Evolutionary conservation across 1,140 invertebrate genomes (phyloP).

Genomic region (Lordiphosa collinella): DNA sequence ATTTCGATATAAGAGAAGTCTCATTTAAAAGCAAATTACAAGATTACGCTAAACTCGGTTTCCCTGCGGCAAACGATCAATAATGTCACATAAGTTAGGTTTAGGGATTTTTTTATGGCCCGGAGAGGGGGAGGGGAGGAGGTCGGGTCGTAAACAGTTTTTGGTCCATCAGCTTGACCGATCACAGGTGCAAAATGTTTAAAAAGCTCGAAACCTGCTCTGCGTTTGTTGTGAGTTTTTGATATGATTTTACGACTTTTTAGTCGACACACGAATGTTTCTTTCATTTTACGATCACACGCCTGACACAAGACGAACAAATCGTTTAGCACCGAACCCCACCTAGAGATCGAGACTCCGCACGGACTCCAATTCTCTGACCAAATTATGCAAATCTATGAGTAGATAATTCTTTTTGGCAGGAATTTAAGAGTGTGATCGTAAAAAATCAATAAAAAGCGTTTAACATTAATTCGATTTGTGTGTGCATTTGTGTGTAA

Average conservation of each 20-base stretch:
- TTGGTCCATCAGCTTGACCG: constrained; percentile 6
- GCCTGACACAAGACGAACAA: constrained; percentile 45
- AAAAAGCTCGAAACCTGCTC: constrained; percentile 25
- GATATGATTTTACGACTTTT: constrained; percentile 67
- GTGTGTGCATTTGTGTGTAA: constrained; percentile 9
- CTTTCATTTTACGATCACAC: constrained; percentile 64
- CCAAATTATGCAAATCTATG: constrained; percentile 51
- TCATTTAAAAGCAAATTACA: constrained; percentile 54
- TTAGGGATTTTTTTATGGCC: constrained; percentile 43
- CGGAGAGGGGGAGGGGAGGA: constrained; percentile 5
- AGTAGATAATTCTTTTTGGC: constrained; percentile 45
- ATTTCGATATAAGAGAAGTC: constrained; percentile 26
- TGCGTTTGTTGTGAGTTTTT: constrained; percentile 34
- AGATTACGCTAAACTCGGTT: constrained; percentile 65
- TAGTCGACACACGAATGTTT: constrained; percentile 41
- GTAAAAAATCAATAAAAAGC: constrained; percentile 58
- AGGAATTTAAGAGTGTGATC: constrained; percentile 39
- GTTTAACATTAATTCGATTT: constrained; percentile 34
- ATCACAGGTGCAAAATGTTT: constrained; percentile 65
- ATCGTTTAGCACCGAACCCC: constrained; percentile 53
- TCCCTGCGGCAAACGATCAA: constrained; percentile 54
- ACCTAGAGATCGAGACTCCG: constrained; percentile 21
- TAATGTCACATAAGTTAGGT: constrained; percentile 73
- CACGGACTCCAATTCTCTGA: neutral
- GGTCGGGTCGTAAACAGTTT: constrained; percentile 42